Percentiles rank a stretch among this genome's conserved stretches.
Conservation (phyloP, 1,140 invertebrate genomes). For the Diprion similis region DNA sequence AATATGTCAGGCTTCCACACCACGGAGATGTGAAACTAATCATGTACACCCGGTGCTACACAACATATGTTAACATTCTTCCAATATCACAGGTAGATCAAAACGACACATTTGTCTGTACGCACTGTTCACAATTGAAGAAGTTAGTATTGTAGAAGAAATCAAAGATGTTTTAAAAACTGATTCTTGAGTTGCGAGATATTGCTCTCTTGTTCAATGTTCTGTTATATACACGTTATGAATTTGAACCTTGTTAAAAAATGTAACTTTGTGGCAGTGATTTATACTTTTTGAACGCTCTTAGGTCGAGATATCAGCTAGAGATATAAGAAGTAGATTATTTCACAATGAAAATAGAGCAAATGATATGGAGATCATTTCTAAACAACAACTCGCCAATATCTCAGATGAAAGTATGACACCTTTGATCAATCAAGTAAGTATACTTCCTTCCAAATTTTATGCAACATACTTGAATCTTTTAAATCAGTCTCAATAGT, state of each 20-base stretch:
- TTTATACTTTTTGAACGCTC: constrained; percentile 21
- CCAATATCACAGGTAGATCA: constrained; percentile 65
- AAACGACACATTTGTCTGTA: neutral
- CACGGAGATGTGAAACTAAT: constrained; percentile 76
- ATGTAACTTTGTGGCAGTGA: constrained; percentile 3
- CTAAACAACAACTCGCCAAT: neutral
- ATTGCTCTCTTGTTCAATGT: no score
- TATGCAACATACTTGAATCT: neutral
- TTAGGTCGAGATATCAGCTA: constrained; percentile 73
- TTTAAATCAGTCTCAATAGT: neutral
- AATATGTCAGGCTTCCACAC: constrained; percentile 72
- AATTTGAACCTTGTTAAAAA: neutral
- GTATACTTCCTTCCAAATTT: neutral
- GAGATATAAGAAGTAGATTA: constrained; percentile 72
- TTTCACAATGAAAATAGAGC: constrained; percentile 42
- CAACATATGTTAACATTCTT: constrained; percentile 66
- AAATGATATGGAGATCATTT: constrained; percentile 25
- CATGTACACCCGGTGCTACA: constrained; percentile 65
- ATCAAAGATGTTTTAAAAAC: neutral
- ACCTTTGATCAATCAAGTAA: constrained; percentile 30
- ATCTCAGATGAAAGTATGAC: constrained; percentile 34
- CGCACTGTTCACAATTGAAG: neutral
- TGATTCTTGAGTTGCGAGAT: no score
- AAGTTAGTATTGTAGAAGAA: no score
- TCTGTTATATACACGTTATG: no score